Percentiles rank a stretch among this genome's conserved stretches.
Evolutionary conservation across 2,888 invertebrate species (phyloP).

Genomic region (Xestia xanthographa): DNA sequence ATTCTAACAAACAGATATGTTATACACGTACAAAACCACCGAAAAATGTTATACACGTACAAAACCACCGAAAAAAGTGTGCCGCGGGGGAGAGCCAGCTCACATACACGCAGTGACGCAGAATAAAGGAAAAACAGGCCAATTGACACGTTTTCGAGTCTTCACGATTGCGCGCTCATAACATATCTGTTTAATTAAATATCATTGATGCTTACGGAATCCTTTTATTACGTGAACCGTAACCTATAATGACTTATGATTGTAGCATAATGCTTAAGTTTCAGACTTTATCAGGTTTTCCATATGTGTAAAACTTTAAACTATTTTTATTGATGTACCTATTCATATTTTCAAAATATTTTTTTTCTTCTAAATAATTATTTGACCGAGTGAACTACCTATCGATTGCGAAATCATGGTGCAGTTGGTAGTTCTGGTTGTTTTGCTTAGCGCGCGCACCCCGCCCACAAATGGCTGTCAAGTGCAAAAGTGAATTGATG

Average conservation of each 20-base stretch:
- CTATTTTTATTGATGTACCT: neutral
- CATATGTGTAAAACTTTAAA: neutral
- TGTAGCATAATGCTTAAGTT: neutral
- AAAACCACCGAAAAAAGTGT: too few relatives aligned
- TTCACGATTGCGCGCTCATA: too few relatives aligned
- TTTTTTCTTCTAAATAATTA: conserved; percentile 16
- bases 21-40: too few relatives aligned
- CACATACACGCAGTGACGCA: too few relatives aligned
- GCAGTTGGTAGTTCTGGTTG: conserved; percentile 78
- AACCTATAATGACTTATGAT: accelerated
- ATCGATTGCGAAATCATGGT: conserved; percentile 60
- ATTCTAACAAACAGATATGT: too few relatives aligned
- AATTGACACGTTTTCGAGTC: too few relatives aligned
- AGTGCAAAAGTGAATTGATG: conserved; percentile 70
- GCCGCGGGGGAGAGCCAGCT: too few relatives aligned
- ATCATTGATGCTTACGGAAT: neutral
- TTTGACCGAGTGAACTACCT: conserved; percentile 41
- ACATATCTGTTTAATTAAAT: too few relatives aligned
- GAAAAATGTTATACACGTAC: too few relatives aligned
- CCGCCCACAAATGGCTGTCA: conserved; percentile 86
- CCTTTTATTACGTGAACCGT: too few relatives aligned
- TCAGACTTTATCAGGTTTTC: neutral
- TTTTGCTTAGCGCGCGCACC: conserved; percentile 81
- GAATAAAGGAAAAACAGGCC: too few relatives aligned
- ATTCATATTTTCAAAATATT: neutral